phyloP scores from a whole-genome alignment of 2,113 vertebrate genomes.

The Chionis minor region DNA sequence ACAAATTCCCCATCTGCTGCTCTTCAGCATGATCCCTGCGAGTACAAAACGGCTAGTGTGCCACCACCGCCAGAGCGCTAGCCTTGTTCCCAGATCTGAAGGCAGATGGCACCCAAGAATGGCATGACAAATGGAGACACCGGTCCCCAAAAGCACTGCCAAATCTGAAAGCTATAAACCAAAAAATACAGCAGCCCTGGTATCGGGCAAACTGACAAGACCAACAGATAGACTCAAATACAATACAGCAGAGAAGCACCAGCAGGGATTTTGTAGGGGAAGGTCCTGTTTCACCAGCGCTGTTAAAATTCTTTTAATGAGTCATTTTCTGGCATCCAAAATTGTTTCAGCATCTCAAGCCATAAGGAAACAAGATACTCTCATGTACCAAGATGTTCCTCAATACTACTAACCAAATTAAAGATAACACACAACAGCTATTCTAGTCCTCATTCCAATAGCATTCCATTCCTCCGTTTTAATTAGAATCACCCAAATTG shows the following conservation, averaged over 20 bases:
- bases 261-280: neutral
- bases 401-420: neutral
- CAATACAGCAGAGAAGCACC: neutral
- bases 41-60: neutral
- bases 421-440: neutral
- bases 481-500: neutral
- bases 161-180: neutral
- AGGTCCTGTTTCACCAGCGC: neutral
- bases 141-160: neutral
- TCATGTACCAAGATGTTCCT: neutral
- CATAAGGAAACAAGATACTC: neutral
- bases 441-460: neutral
- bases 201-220: neutral
- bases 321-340: neutral
- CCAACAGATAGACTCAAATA: accelerated
- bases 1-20: neutral
- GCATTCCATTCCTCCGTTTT: neutral
- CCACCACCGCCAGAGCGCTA: neutral
- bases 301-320: neutral
- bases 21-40: neutral
- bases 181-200: neutral
- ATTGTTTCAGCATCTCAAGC: neutral
- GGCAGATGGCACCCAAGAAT: neutral
- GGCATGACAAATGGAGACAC: neutral
- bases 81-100: neutral